These are phyloP conservation scores for Drosophila pseudoananassae DNA, from an alignment of 1,140 invertebrate species.

Conservation along the genomic window DNA sequence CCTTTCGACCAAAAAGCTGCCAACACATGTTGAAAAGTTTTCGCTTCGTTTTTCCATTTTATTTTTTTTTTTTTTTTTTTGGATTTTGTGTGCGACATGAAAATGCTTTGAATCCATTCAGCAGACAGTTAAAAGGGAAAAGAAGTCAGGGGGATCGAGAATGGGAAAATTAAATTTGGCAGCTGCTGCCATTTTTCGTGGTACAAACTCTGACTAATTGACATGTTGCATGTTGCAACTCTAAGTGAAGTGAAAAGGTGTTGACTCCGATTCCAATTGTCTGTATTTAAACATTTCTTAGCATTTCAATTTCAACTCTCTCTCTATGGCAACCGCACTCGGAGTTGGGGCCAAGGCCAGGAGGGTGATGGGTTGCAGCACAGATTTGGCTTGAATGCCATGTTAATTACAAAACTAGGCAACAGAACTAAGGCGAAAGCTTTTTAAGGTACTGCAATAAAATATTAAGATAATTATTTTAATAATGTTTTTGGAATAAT, in stretches of 20 bases:
- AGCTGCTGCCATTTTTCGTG: constrained; percentile 67
- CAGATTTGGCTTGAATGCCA: constrained; percentile 74
- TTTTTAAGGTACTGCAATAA: background rate
- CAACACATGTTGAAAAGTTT: constrained; percentile 81
- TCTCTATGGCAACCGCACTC: constrained; percentile 51
- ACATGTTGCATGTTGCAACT: constrained; percentile 66
- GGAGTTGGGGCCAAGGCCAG: constrained; percentile 7
- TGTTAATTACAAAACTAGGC: constrained; percentile 69
- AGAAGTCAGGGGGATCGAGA: background rate
- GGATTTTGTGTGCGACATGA: constrained; percentile 54
- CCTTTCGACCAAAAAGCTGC: constrained; percentile 61
- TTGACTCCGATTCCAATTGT: constrained; percentile 25
- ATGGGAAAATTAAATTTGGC: constrained; percentile 74
- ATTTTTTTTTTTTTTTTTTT: background rate
- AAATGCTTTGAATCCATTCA: constrained; percentile 81
- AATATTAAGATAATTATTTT: no score
- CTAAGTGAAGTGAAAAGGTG: constrained; percentile 33
- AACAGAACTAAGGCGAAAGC: constrained; percentile 6
- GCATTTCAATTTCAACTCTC: constrained; percentile 52
- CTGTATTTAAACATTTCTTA: constrained; percentile 52
- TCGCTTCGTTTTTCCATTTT: constrained; percentile 66
- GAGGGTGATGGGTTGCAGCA: background rate
- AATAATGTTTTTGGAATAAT: no score
- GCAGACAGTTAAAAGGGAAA: constrained; percentile 36
- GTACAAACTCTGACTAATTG: constrained; percentile 69